Evolutionary conservation across 2,888 invertebrate species (phyloP).

Genomic region (Folsomia manolachei): DNA sequence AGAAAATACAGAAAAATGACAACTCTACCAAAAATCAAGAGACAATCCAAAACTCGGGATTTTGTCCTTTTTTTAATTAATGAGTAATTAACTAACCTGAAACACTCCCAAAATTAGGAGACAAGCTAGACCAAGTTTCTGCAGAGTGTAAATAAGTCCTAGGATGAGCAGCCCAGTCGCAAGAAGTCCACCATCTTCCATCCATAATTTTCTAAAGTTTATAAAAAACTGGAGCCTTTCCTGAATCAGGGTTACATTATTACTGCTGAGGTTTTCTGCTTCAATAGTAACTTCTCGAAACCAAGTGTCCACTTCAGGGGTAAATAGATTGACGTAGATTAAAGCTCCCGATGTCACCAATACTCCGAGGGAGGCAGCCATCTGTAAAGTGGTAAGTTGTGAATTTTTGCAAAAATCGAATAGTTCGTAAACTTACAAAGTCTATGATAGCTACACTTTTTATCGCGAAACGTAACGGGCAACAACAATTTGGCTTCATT

Average conservation of each 20-base stretch:
- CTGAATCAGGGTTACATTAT: background rate
- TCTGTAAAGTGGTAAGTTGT: slow-evolving; percentile 11
- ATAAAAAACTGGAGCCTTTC: background rate
- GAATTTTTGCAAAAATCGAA: background rate
- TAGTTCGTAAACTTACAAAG: slow-evolving; percentile 24
- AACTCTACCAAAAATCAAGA: no score
- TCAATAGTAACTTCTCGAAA: background rate
- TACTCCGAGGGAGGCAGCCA: background rate
- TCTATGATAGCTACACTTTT: slow-evolving; percentile 25
- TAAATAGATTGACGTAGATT: background rate
- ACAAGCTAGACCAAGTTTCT: slow-evolving; percentile 23
- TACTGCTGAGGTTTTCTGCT: background rate
- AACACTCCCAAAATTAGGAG: slow-evolving; percentile 22
- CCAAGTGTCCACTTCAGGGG: background rate
- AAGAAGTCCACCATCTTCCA: background rate
- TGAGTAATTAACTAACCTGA: no score
- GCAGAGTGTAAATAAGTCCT: slow-evolving; percentile 24
- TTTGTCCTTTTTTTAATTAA: background rate
- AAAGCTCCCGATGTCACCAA: background rate
- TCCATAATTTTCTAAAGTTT: background rate
- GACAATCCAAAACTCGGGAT: background rate
- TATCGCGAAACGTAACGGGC: slow-evolving; percentile 17
- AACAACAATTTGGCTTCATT: slow-evolving; percentile 29
- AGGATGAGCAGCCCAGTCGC: background rate
- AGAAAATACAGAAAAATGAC: no score